Percentiles rank a stretch among this genome's conserved stretches.
phyloP scores from a whole-genome alignment of 2,888 invertebrate species.

The Conops quadrifasciatus region DNA sequence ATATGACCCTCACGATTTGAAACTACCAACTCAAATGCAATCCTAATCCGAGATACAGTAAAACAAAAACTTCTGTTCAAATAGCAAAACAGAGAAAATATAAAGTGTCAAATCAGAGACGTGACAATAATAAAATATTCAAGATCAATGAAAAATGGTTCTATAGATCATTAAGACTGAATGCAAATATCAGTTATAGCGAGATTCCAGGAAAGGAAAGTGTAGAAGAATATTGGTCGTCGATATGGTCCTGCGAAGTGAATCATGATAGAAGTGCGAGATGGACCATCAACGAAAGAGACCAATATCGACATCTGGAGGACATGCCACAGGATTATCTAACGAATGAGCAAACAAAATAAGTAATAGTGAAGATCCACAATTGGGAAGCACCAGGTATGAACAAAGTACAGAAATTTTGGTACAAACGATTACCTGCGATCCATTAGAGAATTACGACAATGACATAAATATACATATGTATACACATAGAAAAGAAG shows the following conservation, averaged over 20 bases:
- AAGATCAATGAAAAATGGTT: not conserved
- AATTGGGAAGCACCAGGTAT: not conserved
- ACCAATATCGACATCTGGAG: not conserved
- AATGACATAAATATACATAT: too few relatives aligned
- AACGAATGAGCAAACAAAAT: not conserved
- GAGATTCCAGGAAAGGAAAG: not conserved
- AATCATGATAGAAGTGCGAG: not conserved
- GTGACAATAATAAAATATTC: not conserved
- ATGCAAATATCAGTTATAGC: not conserved
- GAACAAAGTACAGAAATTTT: not conserved
- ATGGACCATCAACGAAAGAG: not conserved
- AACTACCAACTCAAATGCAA: not conserved
- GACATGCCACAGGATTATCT: not conserved
- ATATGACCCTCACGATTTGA: not conserved
- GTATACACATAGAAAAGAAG: too few relatives aligned
- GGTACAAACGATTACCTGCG: not conserved
- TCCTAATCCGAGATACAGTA: not conserved
- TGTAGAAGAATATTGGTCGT: not conserved
- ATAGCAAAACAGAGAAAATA: slow-evolving; percentile 1
- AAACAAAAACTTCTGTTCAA: not conserved
- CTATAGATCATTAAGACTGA: not conserved
- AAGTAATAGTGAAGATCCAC: not conserved
- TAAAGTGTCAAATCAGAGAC: not conserved
- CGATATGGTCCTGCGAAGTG: slow-evolving; percentile 4
- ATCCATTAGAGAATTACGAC: not conserved